These are phyloP conservation scores for Tadarida brasiliensis DNA, from an alignment of 2,797 vertebrate genomes.

Conservation along the genomic window DNA sequence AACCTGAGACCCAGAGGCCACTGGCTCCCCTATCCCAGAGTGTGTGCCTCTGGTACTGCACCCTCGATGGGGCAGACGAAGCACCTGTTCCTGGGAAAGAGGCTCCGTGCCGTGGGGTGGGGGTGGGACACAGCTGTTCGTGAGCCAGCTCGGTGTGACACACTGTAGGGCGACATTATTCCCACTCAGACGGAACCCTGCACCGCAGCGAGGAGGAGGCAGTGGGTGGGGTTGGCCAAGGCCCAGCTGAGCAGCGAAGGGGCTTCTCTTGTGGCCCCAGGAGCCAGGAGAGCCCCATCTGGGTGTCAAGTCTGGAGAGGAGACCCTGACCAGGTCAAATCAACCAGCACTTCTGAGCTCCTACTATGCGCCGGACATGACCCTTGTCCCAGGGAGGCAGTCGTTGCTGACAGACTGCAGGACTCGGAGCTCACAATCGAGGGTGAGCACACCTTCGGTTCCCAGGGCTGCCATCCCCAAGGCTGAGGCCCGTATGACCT, in stretches of 20 bases:
- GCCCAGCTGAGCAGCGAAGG: too few relatives aligned
- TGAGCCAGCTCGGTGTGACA: rapidly evolving
- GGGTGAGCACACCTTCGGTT: not conserved
- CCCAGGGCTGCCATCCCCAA: too few relatives aligned
- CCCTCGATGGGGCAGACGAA: not conserved
- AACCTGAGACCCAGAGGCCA: not conserved
- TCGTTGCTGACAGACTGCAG: not conserved
- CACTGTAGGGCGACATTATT: rapidly evolving
- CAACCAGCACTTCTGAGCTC: not conserved
- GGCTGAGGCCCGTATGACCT: not conserved
- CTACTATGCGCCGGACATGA: not conserved
- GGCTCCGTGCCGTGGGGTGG: rapidly evolving
- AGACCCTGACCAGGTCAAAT: too few relatives aligned
- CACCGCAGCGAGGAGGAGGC: rapidly evolving
- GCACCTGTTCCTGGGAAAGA: not conserved
- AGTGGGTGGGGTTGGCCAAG: not conserved
- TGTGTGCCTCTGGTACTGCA: not conserved
- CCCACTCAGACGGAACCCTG: not conserved
- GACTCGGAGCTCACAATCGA: not conserved
- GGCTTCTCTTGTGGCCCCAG: not conserved
- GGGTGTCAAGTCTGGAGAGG: not conserved
- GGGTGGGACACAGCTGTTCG: not conserved
- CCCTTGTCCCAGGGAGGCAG: not conserved
- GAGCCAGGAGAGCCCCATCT: not conserved
- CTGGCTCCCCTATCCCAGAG: not conserved